Evolutionary conservation across 2,113 vertebrate species (phyloP).

Genomic region (Tringa solitaria): DNA sequence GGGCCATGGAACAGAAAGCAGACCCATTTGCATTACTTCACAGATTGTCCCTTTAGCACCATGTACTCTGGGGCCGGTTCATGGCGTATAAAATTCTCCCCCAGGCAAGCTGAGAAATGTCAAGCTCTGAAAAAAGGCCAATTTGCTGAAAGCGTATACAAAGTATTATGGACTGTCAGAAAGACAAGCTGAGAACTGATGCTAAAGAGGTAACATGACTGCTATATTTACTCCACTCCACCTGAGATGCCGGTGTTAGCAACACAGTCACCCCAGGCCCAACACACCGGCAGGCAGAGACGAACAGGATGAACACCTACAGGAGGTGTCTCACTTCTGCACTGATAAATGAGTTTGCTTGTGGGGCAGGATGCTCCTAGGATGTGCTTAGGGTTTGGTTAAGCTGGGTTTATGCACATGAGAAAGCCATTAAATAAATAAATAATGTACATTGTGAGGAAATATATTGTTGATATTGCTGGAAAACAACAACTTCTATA

Average conservation of each 20-base stretch:
- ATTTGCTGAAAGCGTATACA: not conserved
- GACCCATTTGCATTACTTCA: not conserved
- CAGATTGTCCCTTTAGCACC: not conserved
- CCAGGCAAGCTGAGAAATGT: not conserved
- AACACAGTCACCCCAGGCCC: not conserved
- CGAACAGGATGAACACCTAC: not conserved
- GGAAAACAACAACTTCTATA: not conserved
- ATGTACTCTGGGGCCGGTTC: not conserved
- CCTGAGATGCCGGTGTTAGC: not conserved
- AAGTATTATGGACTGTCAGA: not conserved
- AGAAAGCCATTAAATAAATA: not conserved
- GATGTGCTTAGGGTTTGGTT: not conserved
- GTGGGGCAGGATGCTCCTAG: not conserved
- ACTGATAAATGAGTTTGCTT: not conserved
- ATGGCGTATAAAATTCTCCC: not conserved
- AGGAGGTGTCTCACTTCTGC: not conserved
- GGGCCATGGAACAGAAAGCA: not conserved
- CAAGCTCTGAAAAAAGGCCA: not conserved
- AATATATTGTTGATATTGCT: not conserved
- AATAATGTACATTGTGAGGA: not conserved
- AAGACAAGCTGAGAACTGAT: not conserved
- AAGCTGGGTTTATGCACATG: not conserved
- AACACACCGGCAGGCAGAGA: not conserved
- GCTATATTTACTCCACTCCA: not conserved
- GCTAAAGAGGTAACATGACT: fast-evolving